Evolutionary conservation across 2,888 invertebrate species (phyloP), one percentile per base, ranked within the genome.

Genomic region (Clunio marinus): DNA sequence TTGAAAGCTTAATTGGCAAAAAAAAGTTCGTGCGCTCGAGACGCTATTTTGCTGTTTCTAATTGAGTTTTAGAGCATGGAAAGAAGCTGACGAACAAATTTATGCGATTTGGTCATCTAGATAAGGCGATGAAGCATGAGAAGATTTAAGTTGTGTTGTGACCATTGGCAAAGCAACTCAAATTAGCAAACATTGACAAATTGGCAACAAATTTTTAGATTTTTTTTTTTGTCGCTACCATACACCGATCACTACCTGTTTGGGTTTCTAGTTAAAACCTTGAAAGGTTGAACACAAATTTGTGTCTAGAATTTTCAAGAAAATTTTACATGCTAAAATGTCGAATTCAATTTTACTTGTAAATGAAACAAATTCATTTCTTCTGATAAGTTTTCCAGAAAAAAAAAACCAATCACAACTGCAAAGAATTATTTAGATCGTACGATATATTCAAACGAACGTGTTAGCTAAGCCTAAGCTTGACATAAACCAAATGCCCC

Each of bases 401-500:
- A n/a, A n/a, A n/a, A n/a, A n/a, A n/a, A n/a, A n/a, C 32, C 4
- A 4, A 32, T 7, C 32, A 7, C 4, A 32, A 32, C 20, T 51
- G 17, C 17, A 51, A 15, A 20, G 20, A 51, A 51, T 51, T 8
- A 7, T 32, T 32, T 10, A 32, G 10, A 10, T 32, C 10, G 10
- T 10, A 32, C 10, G 4, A 7, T 32, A 7, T 32, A 10, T 32
- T 32, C 32, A 32, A 32, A 10, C 32, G 32, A 51, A 22, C 51
- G 17, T 17, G 51, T 41, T 41, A 10, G 2, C 10, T 41, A 20
- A 17, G 51, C 51, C 10, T 41, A 20, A 17, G 51, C 51, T 51
- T 45, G 63, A 63, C 63, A 63, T 63, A 63, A 63, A 63, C 63
- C 63, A 63, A 63, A 63, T 63, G 63, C 45, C 63, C 46, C 20